Evolutionary conservation across 2,113 vertebrate species (phyloP).

Genomic region (Uria lomvia): DNA sequence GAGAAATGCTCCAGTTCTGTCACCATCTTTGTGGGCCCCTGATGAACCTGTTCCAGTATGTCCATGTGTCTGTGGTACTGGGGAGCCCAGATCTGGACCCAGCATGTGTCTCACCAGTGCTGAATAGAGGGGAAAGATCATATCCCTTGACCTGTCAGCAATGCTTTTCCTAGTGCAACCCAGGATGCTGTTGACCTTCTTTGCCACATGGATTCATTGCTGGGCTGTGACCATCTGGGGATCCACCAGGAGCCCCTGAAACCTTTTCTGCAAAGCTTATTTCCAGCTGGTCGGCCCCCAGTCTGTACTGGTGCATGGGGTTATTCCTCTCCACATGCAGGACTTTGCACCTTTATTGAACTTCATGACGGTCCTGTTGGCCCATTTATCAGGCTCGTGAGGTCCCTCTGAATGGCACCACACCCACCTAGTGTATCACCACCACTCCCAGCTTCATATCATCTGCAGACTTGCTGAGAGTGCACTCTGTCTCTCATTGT

Average conservation of each 20-base stretch:
- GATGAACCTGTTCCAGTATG: background rate
- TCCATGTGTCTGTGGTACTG: background rate
- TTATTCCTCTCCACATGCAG: background rate
- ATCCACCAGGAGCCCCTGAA: background rate
- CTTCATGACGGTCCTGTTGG: background rate
- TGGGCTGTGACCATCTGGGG: background rate
- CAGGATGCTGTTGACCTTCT: background rate
- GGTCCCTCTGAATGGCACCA: background rate
- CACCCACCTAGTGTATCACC: fast-evolving
- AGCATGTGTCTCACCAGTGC: background rate
- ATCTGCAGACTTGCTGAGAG: background rate
- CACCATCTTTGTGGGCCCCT: background rate
- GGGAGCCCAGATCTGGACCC: background rate
- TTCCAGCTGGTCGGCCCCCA: background rate
- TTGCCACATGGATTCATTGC: background rate
- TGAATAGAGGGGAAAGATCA: background rate
- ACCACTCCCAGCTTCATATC: background rate
- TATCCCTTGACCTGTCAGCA: background rate
- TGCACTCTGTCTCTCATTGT: background rate
- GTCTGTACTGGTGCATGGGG: background rate
- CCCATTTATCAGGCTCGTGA: background rate
- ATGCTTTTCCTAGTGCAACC: background rate
- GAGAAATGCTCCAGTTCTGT: background rate
- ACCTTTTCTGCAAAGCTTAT: background rate
- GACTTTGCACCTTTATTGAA: background rate